Conservation (phyloP, 2,888 invertebrate species). For the Geophilus truncorum region DNA sequence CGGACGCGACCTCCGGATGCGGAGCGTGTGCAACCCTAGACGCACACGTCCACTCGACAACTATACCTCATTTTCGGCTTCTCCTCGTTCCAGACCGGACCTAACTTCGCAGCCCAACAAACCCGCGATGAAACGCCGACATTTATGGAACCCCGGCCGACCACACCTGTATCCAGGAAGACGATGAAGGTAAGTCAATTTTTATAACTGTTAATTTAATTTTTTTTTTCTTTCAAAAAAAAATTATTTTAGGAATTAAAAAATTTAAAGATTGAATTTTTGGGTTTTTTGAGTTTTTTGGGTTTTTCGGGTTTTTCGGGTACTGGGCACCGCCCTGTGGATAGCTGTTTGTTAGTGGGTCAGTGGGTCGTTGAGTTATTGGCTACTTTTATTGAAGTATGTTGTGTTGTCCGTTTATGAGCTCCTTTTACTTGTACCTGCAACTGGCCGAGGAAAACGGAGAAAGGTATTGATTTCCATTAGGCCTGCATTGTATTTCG, state of each 20-base stretch:
- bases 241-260: not conserved
- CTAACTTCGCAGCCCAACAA: not conserved
- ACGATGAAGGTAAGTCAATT: not conserved
- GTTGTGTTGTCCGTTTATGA: not conserved
- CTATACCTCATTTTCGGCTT: not conserved
- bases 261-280: not conserved
- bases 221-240: not conserved
- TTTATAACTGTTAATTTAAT: not conserved
- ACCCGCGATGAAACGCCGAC: not conserved
- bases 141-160: not conserved
- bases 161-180: not conserved
- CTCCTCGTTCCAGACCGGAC: not conserved
- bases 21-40: not conserved
- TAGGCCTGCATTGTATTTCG: not conserved
- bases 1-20: slow-evolving; percentile 4
- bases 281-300: not conserved
- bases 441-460: not conserved
- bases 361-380: slow-evolving; percentile 1
- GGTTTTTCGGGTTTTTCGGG: too few species aligned
- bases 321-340: not conserved
- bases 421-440: not conserved
- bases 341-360: not conserved
- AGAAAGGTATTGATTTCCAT: slow-evolving; percentile 10
- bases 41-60: not conserved
- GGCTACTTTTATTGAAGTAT: not conserved